Evolutionary conservation across 2,888 invertebrate genomes (phyloP).

Genomic region (Agriopis leucophaearia): DNA sequence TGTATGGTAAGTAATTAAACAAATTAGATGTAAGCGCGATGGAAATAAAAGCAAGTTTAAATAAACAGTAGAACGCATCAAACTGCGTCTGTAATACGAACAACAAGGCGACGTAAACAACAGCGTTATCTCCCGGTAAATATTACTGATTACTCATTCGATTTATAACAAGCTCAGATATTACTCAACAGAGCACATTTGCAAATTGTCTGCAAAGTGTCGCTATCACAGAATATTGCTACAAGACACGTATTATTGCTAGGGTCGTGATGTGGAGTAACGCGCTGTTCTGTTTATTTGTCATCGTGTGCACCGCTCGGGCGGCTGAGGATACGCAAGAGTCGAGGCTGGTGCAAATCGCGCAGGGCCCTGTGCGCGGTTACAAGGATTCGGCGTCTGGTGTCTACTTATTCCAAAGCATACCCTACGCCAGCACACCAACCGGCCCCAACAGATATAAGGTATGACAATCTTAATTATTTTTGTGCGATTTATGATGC

Average conservation of each 20-base stretch:
- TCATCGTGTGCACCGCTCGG: constrained; percentile 5
- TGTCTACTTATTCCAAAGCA: constrained; percentile 51
- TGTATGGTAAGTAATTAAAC: too few relatives aligned
- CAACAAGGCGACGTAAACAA: too few relatives aligned
- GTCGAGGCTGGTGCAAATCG: constrained; percentile 47
- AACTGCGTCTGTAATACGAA: too few relatives aligned
- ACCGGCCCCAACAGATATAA: constrained; percentile 57
- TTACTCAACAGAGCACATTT: background rate
- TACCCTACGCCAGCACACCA: constrained; percentile 61
- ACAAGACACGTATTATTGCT: too few relatives aligned
- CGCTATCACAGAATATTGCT: too few relatives aligned
- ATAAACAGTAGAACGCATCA: too few relatives aligned
- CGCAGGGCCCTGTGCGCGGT: constrained; percentile 59
- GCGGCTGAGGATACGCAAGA: constrained; percentile 24
- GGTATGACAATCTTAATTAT: constrained; percentile 39
- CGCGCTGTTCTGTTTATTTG: constrained; percentile 25
- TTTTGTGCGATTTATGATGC: background rate
- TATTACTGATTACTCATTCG: background rate
- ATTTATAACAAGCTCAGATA: background rate
- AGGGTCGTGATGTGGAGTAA: constrained; percentile 37
- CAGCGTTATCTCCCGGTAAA: background rate
- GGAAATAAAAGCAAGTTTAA: too few relatives aligned
- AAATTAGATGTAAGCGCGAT: too few relatives aligned
- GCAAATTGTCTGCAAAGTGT: too few relatives aligned
- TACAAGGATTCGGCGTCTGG: constrained; percentile 49